Evolutionary conservation across 2,888 invertebrate species (phyloP), one percentile per base, ranked within the genome.

Genomic region (Dioctria rufipes): DNA sequence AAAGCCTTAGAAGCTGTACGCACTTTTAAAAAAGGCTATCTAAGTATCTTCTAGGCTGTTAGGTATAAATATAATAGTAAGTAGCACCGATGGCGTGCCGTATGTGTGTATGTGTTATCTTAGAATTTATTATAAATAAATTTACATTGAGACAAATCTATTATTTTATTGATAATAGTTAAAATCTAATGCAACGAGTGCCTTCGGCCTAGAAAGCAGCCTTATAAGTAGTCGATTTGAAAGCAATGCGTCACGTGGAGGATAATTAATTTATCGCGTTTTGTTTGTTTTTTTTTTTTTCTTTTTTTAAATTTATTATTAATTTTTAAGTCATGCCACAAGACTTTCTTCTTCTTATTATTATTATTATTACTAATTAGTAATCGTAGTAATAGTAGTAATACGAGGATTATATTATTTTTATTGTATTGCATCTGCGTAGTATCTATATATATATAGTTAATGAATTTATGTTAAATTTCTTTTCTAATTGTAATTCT

Each of bases 301-400:
- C 11, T 63, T 73, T 73, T 63, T 63, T 63, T 37, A 25, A 63
- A 39, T 39, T 63, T 25, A 25, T 25, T 37, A 73, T 54, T 73
- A 40, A 63, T 37, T 61, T 77, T 11, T 66, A 66, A 80, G 80
- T 75, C 80, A 75, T 80, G 80, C 80, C 80, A 80, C 58, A 80
- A 80, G 80, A 80, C 80, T 80, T 80, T 80, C 75, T 66, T 42
- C 46, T 63, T 58, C 39, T 43, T 42, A 77, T 46, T 40, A 49
- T 63, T 40, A 61, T 77, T 43, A 25, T 25, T 25, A 25, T 25
- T 25, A 25, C 25, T 25, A 25, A 25, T 25, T 25, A 25, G 25
- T 25, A 25, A 25, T 25, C 25, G 25, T 25, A 25, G 25, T 25
- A 25, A 25, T 25, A 25, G 25, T 25, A 25, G 25, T 25, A 25